Evolutionary conservation across 2,888 invertebrate species (phyloP).

Genomic region (Drepanosiphum platanoidis): DNA sequence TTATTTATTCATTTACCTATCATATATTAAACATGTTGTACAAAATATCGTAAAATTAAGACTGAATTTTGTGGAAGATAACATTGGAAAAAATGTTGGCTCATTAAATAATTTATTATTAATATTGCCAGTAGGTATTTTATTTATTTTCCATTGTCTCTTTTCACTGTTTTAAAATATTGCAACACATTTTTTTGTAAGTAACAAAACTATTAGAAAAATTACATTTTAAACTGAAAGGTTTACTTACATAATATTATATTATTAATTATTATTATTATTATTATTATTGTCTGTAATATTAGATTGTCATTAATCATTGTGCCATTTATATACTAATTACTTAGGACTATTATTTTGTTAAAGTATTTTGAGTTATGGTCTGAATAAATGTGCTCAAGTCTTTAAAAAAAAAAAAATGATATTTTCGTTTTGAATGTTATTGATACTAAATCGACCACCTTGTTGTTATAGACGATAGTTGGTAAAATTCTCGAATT

Average conservation of each 20-base stretch:
- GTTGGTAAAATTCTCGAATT: conserved; percentile 43
- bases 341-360: conserved; percentile 50
- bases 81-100: conserved; percentile 27
- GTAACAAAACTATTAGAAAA: conserved; percentile 8
- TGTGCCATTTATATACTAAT: conserved; percentile 53
- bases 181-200: conserved; percentile 8
- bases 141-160: conserved; percentile 9
- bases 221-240: conserved; percentile 2
- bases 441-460: background rate
- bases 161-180: conserved; percentile 40
- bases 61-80: conserved; percentile 49
- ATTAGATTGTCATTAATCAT: conserved; percentile 29
- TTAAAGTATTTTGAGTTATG: conserved; percentile 61
- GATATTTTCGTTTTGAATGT: background rate
- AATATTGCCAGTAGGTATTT: conserved; percentile 4
- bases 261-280: conserved; percentile 14
- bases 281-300: conserved; percentile 13
- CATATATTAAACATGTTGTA: conserved; percentile 46
- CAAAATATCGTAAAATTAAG: conserved; percentile 61
- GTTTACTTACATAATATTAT: conserved; percentile 40
- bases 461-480: too few relatives aligned
- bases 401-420: conserved; percentile 45
- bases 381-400: conserved; percentile 62
- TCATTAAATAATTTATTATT: conserved; percentile 43
- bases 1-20: conserved; percentile 49